phyloP scores from a whole-genome alignment of 2,113 vertebrate species.

The Oryzias woworae region DNA sequence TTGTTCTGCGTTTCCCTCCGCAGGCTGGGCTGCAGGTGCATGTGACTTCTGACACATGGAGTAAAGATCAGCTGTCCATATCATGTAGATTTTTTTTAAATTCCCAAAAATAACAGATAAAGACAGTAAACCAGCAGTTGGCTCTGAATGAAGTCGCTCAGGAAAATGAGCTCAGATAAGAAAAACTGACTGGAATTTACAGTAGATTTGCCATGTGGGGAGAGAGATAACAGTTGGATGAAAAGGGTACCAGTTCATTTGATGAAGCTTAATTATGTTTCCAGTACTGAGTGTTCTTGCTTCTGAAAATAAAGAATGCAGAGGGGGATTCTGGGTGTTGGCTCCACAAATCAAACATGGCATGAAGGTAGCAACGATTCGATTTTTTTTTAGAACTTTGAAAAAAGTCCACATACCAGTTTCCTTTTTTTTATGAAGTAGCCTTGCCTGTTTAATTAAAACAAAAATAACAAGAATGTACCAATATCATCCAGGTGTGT shows the following conservation, averaged over 20 bases:
- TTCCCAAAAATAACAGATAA: slow-evolving; percentile 15
- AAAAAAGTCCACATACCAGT: slow-evolving; percentile 15
- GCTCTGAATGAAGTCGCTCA: slow-evolving; percentile 39
- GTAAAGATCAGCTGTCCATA: slow-evolving; percentile 55
- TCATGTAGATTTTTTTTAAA: neutral
- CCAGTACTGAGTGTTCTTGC: slow-evolving; percentile 11
- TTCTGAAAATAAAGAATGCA: slow-evolving; percentile 21
- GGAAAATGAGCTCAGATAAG: slow-evolving; percentile 6
- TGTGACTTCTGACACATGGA: slow-evolving; percentile 18
- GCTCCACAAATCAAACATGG: neutral
- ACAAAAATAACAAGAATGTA: slow-evolving; percentile 22
- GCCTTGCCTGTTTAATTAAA: slow-evolving; percentile 36
- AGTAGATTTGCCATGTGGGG: slow-evolving; percentile 19
- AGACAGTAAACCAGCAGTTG: slow-evolving; percentile 24
- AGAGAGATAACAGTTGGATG: slow-evolving; percentile 35
- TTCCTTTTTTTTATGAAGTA: slow-evolving; percentile 30
- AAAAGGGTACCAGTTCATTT: slow-evolving; percentile 43
- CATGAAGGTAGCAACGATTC: neutral
- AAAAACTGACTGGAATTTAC: slow-evolving; percentile 11
- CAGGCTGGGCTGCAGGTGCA: slow-evolving; percentile 19
- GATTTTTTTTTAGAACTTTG: slow-evolving; percentile 24
- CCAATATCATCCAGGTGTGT: slow-evolving; percentile 17
- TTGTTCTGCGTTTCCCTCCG: slow-evolving; percentile 3
- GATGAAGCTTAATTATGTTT: slow-evolving; percentile 35
- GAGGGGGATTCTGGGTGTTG: slow-evolving; percentile 9